Conservation (phyloP, 2,797 vertebrate species). For the Acridotheres tristis region DNA sequence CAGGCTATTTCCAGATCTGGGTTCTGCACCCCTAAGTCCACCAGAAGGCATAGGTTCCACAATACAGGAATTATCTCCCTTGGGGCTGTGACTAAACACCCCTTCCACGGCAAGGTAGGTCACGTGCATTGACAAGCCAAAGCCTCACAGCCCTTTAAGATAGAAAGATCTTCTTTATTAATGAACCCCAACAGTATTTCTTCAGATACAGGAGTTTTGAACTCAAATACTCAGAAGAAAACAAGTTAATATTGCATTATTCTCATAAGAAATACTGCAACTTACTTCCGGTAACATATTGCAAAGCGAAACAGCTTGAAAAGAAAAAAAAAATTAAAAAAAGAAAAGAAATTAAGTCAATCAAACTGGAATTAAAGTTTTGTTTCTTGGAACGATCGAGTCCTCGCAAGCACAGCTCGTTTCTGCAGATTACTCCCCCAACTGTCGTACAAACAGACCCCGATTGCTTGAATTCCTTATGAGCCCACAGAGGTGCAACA, state of each 20-base stretch:
- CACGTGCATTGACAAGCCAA: background rate
- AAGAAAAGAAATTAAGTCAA: constrained; percentile 77
- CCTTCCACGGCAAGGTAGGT: background rate
- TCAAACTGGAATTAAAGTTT: constrained; percentile 77
- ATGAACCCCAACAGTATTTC: constrained; percentile 80
- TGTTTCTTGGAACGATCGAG: constrained; percentile 77
- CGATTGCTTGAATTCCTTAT: constrained; percentile 74
- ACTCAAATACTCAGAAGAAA: constrained; percentile 80
- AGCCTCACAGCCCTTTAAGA: constrained; percentile 69
- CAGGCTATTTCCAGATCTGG: background rate
- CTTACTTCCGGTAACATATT: constrained; percentile 78
- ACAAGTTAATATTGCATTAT: constrained; percentile 82
- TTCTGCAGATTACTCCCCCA: constrained; percentile 81
- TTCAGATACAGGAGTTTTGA: constrained; percentile 82
- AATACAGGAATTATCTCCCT: background rate
- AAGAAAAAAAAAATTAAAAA: constrained; percentile 59
- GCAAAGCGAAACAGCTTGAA: constrained; percentile 86
- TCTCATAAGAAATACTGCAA: constrained; percentile 76
- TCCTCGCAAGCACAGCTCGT: constrained; percentile 84
- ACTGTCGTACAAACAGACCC: constrained; percentile 77
- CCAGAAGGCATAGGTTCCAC: background rate
- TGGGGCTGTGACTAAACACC: background rate
- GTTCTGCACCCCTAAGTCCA: background rate
- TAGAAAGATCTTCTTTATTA: constrained; percentile 85
- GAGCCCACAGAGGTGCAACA: constrained; percentile 76